These are phyloP conservation scores for Tetheella fluctuosa DNA, from an alignment of 2,888 invertebrate genomes.

Conservation along the genomic window DNA sequence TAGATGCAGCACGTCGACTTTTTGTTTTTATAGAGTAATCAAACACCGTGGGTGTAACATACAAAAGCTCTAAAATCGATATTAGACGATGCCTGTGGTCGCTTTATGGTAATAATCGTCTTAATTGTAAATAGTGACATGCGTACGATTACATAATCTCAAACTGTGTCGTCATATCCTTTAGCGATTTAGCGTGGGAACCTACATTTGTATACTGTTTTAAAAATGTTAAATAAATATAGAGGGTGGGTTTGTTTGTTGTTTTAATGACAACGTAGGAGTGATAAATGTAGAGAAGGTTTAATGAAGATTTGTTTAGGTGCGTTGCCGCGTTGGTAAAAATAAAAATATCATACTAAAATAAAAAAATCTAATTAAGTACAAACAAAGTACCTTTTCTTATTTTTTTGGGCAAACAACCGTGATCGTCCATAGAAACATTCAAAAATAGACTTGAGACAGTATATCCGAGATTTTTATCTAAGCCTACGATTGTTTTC, in stretches of 20 bases:
- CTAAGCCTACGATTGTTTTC: no score
- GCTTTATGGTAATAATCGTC: constrained; percentile 32
- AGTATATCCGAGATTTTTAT: no score
- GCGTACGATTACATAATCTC: constrained; percentile 28
- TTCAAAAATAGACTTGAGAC: no score
- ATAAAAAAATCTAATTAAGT: no score
- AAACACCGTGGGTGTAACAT: background rate
- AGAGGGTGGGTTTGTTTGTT: constrained; percentile 10
- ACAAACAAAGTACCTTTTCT: no score
- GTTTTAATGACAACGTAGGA: background rate
- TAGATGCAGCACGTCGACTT: background rate
- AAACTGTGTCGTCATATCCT: constrained; percentile 26
- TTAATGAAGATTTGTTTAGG: background rate
- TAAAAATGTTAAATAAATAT: constrained; percentile 6
- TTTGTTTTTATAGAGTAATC: background rate
- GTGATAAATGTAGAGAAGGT: background rate
- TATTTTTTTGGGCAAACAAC: no score
- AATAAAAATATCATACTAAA: no score
- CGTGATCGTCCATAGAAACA: no score
- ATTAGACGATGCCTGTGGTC: constrained; percentile 31
- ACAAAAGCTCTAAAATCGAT: constrained; percentile 6
- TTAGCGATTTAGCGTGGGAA: constrained; percentile 14
- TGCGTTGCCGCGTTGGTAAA: no score
- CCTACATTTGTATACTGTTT: background rate
- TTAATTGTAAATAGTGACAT: constrained; percentile 35